Evolutionary conservation across 1,140 invertebrate genomes (phyloP), one percentile per base, ranked within the genome.

Genomic region (Brachionus koreanus): DNA sequence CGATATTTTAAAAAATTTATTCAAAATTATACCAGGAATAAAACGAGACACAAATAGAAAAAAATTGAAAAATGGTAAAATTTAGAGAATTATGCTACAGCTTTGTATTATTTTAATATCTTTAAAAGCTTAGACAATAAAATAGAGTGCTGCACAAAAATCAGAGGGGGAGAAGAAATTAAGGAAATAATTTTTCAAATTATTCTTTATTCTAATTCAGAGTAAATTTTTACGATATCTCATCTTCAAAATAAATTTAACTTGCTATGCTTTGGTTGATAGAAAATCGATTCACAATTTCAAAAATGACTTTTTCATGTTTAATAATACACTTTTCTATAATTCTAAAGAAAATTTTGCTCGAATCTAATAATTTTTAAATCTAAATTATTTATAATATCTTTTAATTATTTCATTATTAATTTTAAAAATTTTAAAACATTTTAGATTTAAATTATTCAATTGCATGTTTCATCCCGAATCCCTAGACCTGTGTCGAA

Each of bases 71-170:
- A 23, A 65, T 33, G 33, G 33, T 16, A 65, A 65, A 69, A 69
- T 23, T 65, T 33, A 65, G 25, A 69, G 35, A 69, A 69, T 69
- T 69, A 69, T 69, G 65, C 65, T 39, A 69, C 65, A 69, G 29
- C 37, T 69, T 16, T 69, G 16, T 37, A 37, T 69, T 69, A 19
- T 37, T 69, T 69, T 69, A 19, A 69, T 69, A 39, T 12, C n/a
- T 39, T 69, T 69, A 4, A 69, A 69, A 39, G 33, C 65, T 39
- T 16, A 16, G 13, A 16, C 16, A 69, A 69, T 7, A 57, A 6
- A 69, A 37, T 42, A 16, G 33, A 65, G 33, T 65, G 63, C 13
- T 29, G 2, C 16, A 16, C 0, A 16, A 52, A 52, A 23, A 23
- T 57, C 49, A 57, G 16, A 57, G 49, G 49, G 49, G 49, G 49